A percentile compares a stretch with the other conserved stretches of the same genome.
phyloP scores from a whole-genome alignment of 2,113 vertebrate genomes.

The Leucosticte australis region DNA sequence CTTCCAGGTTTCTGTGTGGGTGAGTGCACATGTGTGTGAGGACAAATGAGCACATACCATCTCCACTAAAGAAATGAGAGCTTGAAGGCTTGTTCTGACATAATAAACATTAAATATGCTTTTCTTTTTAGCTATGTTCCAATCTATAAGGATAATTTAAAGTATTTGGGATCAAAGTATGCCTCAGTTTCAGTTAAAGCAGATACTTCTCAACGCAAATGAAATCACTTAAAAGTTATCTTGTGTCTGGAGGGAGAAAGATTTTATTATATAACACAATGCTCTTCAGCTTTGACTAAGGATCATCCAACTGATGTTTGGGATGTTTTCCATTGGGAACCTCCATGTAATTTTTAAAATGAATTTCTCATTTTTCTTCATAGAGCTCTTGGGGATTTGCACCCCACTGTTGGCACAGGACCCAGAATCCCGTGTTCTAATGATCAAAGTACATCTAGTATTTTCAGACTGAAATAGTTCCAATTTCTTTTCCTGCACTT shows the following conservation, averaged over 20 bases:
- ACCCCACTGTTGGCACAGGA: background rate
- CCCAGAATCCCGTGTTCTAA: background rate
- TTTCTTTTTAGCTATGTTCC: background rate
- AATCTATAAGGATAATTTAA: background rate
- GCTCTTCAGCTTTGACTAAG: background rate
- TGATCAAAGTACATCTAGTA: background rate
- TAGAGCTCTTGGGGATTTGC: background rate
- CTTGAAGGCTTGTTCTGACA: background rate
- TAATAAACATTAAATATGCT: background rate
- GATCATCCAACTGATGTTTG: background rate
- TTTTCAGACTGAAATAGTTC: background rate
- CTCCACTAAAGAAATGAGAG: background rate
- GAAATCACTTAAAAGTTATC: background rate
- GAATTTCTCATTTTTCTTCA: background rate
- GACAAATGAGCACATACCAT: background rate
- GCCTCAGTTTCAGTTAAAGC: background rate
- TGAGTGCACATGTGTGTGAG: background rate
- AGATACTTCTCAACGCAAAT: background rate
- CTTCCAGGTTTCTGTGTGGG: background rate
- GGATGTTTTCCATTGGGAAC: background rate
- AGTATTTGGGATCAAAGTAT: background rate
- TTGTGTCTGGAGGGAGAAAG: background rate
- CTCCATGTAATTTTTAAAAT: background rate
- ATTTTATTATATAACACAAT: background rate
- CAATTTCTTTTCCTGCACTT: background rate